A percentile compares a stretch with the other conserved stretches of the same genome.
Conservation (phyloP, 2,113 vertebrate species). For the Reinhardtius hippoglossoides region DNA sequence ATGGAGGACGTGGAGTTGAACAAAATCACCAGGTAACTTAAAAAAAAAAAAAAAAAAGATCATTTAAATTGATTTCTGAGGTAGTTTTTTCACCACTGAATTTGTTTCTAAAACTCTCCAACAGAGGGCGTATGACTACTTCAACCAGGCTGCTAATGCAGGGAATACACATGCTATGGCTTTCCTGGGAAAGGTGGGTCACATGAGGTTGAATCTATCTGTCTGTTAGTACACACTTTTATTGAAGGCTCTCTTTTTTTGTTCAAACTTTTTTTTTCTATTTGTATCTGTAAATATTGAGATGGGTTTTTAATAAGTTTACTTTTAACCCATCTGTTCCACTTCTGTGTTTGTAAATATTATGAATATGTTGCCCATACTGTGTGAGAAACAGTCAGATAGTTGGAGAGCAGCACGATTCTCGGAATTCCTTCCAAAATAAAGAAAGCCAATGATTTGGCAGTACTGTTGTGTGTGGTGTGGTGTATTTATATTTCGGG, state of each 20-base stretch:
- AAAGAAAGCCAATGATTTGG: neutral
- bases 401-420: neutral
- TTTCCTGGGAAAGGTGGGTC: constrained; percentile 96
- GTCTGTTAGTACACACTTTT: neutral
- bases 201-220: constrained; percentile 3
- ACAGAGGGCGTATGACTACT: constrained; percentile 98
- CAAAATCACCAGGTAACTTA: constrained; percentile 94
- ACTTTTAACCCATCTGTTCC: neutral
- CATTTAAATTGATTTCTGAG: neutral
- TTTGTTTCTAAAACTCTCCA: constrained; percentile 20
- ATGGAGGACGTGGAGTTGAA: constrained; percentile 96
- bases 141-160: constrained; percentile 96
- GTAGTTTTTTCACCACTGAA: neutral
- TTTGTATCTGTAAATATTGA: neutral
- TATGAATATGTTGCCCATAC: neutral
- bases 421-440: constrained; percentile 9
- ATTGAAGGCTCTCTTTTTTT: neutral
- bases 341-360: constrained; percentile 8
- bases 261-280: neutral
- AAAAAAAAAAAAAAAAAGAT: neutral
- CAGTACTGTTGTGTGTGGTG: neutral
- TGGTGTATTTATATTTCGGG: neutral
- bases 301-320: neutral
- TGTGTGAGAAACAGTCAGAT: neutral
- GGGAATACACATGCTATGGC: constrained; percentile 98